Conservation (phyloP, 2,113 vertebrate genomes). For the Argyrosomus japonicus region DNA sequence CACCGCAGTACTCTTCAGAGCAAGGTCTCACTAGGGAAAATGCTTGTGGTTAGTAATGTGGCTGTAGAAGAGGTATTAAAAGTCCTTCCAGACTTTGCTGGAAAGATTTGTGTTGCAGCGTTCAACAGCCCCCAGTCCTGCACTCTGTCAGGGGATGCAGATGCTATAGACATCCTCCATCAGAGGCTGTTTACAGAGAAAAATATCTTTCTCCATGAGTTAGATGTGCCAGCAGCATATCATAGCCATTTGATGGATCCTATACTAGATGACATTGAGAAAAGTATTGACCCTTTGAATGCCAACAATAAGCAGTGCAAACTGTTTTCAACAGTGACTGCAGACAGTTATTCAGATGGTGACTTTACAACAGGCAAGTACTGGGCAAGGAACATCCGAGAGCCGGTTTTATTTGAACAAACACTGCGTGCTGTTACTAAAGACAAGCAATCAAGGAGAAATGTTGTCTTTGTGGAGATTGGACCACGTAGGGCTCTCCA, state of each 20-base stretch:
- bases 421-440: conserved; percentile 75
- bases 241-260: conserved; percentile 90
- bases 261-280: conserved; percentile 81
- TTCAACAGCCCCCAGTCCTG: conserved; percentile 89
- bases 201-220: conserved; percentile 84
- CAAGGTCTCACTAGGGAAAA: conserved; percentile 83
- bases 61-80: conserved; percentile 80
- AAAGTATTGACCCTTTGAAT: conserved; percentile 72
- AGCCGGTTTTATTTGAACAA: conserved; percentile 87
- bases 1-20: conserved; percentile 86
- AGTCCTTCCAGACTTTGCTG: conserved; percentile 71
- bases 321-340: conserved; percentile 88
- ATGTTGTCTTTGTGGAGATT: conserved; percentile 89
- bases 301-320: conserved; percentile 73
- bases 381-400: conserved; percentile 88
- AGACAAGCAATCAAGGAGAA: conserved; percentile 60
- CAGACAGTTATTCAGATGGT: conserved; percentile 66
- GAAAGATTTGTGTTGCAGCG: conserved; percentile 86
- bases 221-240: conserved; percentile 86
- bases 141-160: conserved; percentile 86
- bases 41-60: conserved; percentile 89
- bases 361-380: conserved; percentile 86
- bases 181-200: conserved; percentile 78
- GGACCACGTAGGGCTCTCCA: conserved; percentile 86
- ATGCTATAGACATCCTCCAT: conserved; percentile 76